phyloP scores from a whole-genome alignment of 2,797 vertebrate genomes.

The Sebastes kiyomatsui region DNA sequence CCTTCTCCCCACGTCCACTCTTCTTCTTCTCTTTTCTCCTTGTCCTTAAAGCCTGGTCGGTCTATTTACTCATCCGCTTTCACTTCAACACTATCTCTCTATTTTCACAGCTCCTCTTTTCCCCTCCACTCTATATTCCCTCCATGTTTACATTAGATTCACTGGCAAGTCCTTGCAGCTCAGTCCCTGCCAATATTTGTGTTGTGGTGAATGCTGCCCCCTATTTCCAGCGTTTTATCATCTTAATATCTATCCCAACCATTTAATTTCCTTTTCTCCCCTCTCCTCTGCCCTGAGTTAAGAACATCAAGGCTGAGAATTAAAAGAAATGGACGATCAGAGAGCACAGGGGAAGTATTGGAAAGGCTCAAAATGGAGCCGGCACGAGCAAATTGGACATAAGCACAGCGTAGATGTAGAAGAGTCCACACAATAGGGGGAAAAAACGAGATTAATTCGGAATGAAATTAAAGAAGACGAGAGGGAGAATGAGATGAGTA shows the following conservation, averaged over 20 bases:
- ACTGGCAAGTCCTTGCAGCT: slow-evolving; percentile 47
- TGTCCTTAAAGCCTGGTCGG: slow-evolving; percentile 23
- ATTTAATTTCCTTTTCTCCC: slow-evolving; percentile 27
- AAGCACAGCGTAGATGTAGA: slow-evolving; percentile 38
- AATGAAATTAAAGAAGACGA: slow-evolving; percentile 76
- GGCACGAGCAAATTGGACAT: slow-evolving; percentile 51
- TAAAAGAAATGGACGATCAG: slow-evolving; percentile 55
- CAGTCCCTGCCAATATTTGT: slow-evolving; percentile 54
- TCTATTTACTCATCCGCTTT: slow-evolving; percentile 54
- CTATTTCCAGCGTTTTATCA: slow-evolving; percentile 56
- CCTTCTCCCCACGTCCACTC: slow-evolving; percentile 7
- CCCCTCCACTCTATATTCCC: slow-evolving; percentile 66
- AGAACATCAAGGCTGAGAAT: slow-evolving; percentile 57
- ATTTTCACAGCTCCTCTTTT: slow-evolving; percentile 55
- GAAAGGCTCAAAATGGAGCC: slow-evolving; percentile 70
- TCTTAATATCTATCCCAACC: slow-evolving; percentile 43
- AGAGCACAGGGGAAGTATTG: slow-evolving; percentile 21
- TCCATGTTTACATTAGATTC: slow-evolving; percentile 68
- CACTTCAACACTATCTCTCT: slow-evolving; percentile 43
- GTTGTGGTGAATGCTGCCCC: slow-evolving; percentile 49
- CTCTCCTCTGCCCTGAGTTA: slow-evolving; percentile 53
- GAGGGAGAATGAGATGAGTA: slow-evolving; percentile 70
- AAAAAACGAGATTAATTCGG: slow-evolving; percentile 61
- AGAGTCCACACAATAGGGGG: slow-evolving; percentile 46
- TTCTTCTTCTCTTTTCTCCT: slow-evolving; percentile 23